phyloP scores from a whole-genome alignment of 2,113 vertebrate species.

The Leptodactylus fuscus region DNA sequence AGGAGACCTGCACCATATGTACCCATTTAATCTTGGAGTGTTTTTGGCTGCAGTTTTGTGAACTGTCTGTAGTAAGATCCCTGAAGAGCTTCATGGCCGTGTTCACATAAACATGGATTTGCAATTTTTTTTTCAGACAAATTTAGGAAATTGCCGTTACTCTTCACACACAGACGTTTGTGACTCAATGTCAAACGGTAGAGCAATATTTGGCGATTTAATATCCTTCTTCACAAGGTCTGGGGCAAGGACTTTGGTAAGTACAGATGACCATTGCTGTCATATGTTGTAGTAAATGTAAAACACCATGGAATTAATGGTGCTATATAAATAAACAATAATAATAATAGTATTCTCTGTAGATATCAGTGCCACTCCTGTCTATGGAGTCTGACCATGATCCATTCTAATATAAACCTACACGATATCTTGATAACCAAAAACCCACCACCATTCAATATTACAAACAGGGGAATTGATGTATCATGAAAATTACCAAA shows the following conservation, averaged over 20 bases:
- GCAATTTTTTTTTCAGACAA: slow-evolving; percentile 73
- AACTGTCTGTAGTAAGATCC: background rate
- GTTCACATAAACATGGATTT: background rate
- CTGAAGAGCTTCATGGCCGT: background rate
- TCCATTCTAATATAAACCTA: too few species aligned
- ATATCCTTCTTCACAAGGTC: slow-evolving; percentile 83
- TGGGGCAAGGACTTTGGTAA: slow-evolving; percentile 84
- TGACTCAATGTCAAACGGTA: slow-evolving; percentile 63
- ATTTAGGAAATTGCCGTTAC: slow-evolving; percentile 81
- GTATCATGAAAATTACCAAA: too few species aligned
- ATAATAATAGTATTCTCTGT: too few species aligned
- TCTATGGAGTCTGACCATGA: too few species aligned
- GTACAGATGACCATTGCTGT: slow-evolving; percentile 33
- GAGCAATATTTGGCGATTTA: slow-evolving; percentile 73
- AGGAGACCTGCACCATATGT: background rate
- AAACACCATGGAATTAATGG: too few species aligned
- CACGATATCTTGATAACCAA: too few species aligned
- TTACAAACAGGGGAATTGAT: too few species aligned
- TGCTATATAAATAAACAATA: too few species aligned
- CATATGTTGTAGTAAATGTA: too few species aligned
- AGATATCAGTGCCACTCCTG: too few species aligned
- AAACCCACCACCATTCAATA: too few species aligned
- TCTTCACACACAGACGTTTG: slow-evolving; percentile 74
- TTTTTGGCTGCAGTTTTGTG: background rate
- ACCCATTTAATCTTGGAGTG: background rate